phyloP scores from a whole-genome alignment of 2,797 vertebrate species.

The Bufotes viridis region DNA sequence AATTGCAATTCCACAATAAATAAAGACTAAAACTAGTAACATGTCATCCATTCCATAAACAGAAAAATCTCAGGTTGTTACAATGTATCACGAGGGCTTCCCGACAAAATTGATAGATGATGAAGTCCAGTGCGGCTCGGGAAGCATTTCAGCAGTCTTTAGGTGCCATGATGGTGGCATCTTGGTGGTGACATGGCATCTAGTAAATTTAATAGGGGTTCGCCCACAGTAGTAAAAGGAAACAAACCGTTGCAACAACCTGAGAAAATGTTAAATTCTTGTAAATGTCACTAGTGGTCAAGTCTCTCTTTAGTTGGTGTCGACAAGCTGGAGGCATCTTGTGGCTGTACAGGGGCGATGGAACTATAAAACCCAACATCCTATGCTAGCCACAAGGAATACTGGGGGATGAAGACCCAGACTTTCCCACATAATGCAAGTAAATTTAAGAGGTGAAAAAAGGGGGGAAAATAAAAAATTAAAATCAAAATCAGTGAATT shows the following conservation, averaged over 20 bases:
- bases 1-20: slow-evolving; percentile 50
- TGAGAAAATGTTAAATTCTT: neutral
- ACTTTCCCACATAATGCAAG: neutral
- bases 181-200: neutral
- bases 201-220: neutral
- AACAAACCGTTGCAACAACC: neutral
- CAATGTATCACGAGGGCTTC: neutral
- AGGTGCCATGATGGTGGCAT: neutral
- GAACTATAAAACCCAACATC: neutral
- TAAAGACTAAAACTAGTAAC: slow-evolving; percentile 24
- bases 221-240: neutral
- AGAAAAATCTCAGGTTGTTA: slow-evolving; percentile 20
- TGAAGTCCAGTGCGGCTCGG: neutral
- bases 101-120: neutral
- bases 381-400: neutral
- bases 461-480: neutral
- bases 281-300: slow-evolving; percentile 13
- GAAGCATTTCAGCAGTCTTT: neutral
- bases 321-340: neutral
- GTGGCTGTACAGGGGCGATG: neutral
- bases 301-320: neutral
- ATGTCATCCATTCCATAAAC: slow-evolving; percentile 14
- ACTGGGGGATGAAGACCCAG: neutral
- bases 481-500: neutral
- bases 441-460: slow-evolving; percentile 11